Evolutionary conservation across 2,888 invertebrate genomes (phyloP).

Genomic region (Agrochola lychnidis): DNA sequence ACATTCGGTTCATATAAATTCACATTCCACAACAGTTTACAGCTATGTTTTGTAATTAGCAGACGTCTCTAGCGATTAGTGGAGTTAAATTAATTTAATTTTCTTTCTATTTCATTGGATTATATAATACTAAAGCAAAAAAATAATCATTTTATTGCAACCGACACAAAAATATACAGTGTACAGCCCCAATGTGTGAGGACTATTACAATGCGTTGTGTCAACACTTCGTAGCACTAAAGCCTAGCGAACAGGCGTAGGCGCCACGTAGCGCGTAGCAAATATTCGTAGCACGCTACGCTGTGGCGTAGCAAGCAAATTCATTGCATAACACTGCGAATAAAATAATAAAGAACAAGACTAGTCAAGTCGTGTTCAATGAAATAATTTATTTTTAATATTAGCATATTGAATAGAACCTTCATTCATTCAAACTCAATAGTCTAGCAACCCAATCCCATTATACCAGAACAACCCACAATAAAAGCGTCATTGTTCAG

Average conservation of each 20-base stretch:
- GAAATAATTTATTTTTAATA: conserved; percentile 33
- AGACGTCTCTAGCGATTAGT: conserved; percentile 19
- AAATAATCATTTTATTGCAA: neutral
- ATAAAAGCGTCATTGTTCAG: conserved; percentile 51
- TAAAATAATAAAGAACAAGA: neutral
- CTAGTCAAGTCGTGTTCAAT: conserved; percentile 22
- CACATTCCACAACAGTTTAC: conserved; percentile 64
- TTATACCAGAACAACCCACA: conserved; percentile 53
- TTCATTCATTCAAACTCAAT: conserved; percentile 50
- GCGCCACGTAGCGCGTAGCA: conserved; percentile 18
- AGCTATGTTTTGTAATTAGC: conserved; percentile 63
- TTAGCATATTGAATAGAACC: conserved; percentile 32
- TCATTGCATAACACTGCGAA: neutral
- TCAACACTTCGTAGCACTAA: conserved; percentile 7
- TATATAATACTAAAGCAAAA: neutral
- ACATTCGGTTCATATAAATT: conserved; percentile 72
- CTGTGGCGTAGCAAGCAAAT: neutral
- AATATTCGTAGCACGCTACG: conserved; percentile 29
- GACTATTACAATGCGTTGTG: neutral
- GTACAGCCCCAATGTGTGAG: neutral
- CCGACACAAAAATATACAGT: neutral
- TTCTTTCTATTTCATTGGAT: neutral
- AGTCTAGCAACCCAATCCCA: conserved; percentile 44
- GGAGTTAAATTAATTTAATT: neutral
- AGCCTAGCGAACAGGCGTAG: neutral